Base-by-base conservation (phyloP, 2,888 invertebrate species). In the Protonemura montana region DNA sequence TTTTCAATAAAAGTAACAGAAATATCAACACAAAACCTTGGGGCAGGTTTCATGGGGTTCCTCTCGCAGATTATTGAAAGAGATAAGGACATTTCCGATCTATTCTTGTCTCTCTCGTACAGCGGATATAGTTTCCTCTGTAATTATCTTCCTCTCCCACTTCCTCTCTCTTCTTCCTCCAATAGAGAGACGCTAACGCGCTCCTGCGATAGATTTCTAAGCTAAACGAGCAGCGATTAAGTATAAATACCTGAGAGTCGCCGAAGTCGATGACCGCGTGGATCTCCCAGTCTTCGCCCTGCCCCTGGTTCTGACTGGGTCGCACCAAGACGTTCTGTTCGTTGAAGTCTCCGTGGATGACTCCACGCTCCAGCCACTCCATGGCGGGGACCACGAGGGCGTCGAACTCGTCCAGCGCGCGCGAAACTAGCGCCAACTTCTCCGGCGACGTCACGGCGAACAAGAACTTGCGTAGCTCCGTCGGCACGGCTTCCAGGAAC, bases 321-420 rank as follows among this genome's bases (percentile, higher is more conserved):
- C 25, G 85, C 0, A 96, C 94, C 5, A 98, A 90, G 3, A 98
- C 93, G 91, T 98, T 98, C 91, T 96, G 96, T 90, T 98, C 98
- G 90, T 98, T 98, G 87, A 97, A 93, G 90, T 98, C 98, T 0
- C 98, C 98, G 90, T 98, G 98, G 87, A 98, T 96, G 5, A 96
- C 88, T 89, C 93, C 93, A 92, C 92, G 93, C 89, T 95, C 94
- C 88, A 98, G 92, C 59, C 92, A 91, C 0, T 93, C 91, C 0
- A 93, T 89, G 0, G 92, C 91, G 0, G 94, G 92, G 0, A 96
- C 90, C 0, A 98, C 95, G 0, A 94, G 92, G 13, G 93, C 91
- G 88, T 95, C 94, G 91, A 96, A 98, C 85, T 92, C 90, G 16
- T 92, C 89, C 2, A 96, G 91, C 3, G 95, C 92, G 83, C 94